A percentile compares a stretch with the other conserved stretches of the same genome.
Conservation (phyloP, 2,888 invertebrate genomes). For the Balanococcus diminutus region DNA sequence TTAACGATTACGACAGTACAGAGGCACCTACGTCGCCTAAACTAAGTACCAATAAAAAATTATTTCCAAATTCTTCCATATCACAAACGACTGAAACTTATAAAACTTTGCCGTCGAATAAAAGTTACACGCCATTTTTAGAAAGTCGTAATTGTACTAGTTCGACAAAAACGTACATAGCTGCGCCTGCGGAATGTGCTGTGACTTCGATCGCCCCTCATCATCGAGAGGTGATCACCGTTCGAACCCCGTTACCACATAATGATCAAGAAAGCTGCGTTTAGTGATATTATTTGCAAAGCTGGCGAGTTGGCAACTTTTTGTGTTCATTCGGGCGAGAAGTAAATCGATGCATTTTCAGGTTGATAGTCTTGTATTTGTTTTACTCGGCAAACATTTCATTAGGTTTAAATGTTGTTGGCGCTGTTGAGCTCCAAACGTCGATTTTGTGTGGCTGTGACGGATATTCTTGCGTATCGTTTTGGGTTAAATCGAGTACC, state of each 20-base stretch:
- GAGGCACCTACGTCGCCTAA: not conserved
- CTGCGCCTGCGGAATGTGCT: slow-evolving; percentile 6
- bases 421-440: slow-evolving; percentile 20
- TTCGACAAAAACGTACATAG: not conserved
- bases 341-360: not conserved
- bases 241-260: slow-evolving; percentile 73
- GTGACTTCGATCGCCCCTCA: slow-evolving; percentile 57
- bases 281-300: slow-evolving; percentile 61
- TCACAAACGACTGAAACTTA: slow-evolving; percentile 4
- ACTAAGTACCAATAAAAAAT: slow-evolving; percentile 10
- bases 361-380: not conserved
- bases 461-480: not conserved
- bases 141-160: not conserved
- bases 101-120: slow-evolving; percentile 23
- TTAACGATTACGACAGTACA: not conserved
- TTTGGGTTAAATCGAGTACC: not conserved
- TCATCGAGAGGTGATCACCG: slow-evolving; percentile 71
- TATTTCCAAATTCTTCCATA: slow-evolving; percentile 24
- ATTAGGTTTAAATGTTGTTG: not conserved
- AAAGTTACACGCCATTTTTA: slow-evolving; percentile 31
- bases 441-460: not conserved
- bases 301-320: not conserved
- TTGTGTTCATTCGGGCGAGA: not conserved
- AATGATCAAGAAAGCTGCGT: slow-evolving; percentile 75
- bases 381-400: not conserved